Percentiles rank a stretch among this genome's conserved stretches.
Conservation (phyloP, 2,113 vertebrate species). For the Cebidichthys violaceus region DNA sequence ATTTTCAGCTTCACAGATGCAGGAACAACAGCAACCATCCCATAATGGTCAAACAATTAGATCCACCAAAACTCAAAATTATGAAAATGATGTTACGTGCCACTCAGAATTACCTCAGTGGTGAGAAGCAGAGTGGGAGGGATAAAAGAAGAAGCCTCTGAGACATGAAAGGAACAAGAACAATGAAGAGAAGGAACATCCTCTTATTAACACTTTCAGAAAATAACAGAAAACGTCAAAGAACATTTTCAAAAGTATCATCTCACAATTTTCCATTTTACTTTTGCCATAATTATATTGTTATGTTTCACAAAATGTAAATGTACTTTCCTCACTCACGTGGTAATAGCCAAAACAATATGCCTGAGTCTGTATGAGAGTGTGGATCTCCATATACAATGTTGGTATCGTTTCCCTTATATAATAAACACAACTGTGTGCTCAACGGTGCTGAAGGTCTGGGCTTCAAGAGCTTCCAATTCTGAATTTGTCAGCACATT, state of each 20-base stretch:
- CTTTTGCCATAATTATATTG: background rate
- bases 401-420: background rate
- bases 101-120: background rate
- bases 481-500: background rate
- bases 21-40: background rate
- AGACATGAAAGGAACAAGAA: slow-evolving; percentile 2
- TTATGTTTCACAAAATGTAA: background rate
- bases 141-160: background rate
- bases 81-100: background rate
- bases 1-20: background rate
- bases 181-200: background rate
- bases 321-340: background rate
- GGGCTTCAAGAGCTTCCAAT: background rate
- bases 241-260: background rate
- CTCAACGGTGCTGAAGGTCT: background rate
- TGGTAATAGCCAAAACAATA: background rate
- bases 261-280: background rate
- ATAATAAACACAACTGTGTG: background rate
- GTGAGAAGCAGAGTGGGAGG: background rate
- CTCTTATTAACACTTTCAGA: background rate
- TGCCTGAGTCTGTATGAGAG: background rate
- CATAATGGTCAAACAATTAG: background rate
- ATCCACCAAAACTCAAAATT: background rate
- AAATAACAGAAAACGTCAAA: background rate
- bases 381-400: background rate